Evolutionary conservation across 2,113 vertebrate genomes (phyloP).

Genomic region (Phodopus roborovskii): DNA sequence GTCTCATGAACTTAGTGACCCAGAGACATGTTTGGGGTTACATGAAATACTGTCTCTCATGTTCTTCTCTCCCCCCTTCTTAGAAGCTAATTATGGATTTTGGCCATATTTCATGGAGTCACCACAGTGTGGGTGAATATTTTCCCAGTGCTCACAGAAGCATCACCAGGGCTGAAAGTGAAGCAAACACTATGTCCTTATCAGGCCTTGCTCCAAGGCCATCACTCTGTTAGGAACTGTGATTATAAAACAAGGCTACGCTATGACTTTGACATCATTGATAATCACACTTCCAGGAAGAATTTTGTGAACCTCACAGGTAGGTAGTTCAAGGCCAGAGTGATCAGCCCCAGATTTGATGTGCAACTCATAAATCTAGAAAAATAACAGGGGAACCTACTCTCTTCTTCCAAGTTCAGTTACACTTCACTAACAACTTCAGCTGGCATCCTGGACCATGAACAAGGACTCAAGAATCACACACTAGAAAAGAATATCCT

Average conservation of each 20-base stretch:
- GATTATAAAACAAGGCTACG: not conserved
- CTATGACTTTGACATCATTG: not conserved
- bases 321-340: not conserved
- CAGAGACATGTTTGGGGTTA: not conserved
- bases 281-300: not conserved
- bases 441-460: not conserved
- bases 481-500: not conserved
- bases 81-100: not conserved
- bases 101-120: not conserved
- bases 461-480: not conserved
- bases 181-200: not conserved
- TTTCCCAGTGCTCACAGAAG: not conserved
- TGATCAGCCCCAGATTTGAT: not conserved
- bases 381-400: not conserved
- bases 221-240: not conserved
- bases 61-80: too few relatives aligned
- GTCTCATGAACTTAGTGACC: not conserved
- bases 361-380: rapidly evolving
- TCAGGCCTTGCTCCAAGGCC: not conserved
- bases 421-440: not conserved
- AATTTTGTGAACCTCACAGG: not conserved
- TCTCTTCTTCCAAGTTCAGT: not conserved
- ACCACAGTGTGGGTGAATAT: not conserved
- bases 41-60: not conserved
- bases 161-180: not conserved